Base-by-base conservation (phyloP, 2,113 vertebrate species). In the Mastomys natalensis region DNA sequence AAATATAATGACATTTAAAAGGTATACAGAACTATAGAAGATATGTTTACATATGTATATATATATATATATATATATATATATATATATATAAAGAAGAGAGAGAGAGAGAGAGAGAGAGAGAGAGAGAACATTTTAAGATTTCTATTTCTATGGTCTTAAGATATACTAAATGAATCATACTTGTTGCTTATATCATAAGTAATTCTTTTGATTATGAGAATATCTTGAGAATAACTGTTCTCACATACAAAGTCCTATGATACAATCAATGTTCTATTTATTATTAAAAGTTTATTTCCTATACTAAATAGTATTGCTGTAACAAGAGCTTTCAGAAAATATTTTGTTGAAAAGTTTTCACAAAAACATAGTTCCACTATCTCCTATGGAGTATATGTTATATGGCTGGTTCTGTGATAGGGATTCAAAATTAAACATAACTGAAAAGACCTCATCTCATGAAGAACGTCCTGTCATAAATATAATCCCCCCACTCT, bases 1-100 rank as follows among this genome's bases (percentile, higher is more conserved):
- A 89, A 80, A 51, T 91, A 89, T 3, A 89, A 94, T 26, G 55
- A 77, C 90, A 88, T 76, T 31, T 24, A 31, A 93, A 88, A 55
- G 70, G 68, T 48, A 21, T 15, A 24, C 55, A 58, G 2, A 6
- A 40, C 17, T 48, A 1, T 22, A 40, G 5, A 37, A 64, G 2
- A 45, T 31, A 21, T 3, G 7, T 87, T 70, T 53, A 73, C 13
- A 16, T 45, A 43, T 2, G 21, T 21, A 29, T 24, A n/a, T 13
- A 31, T 3, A 19, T 5, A 34, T 1, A 34, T 9, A 62, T 51
- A 51, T 5, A 51, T 51, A 51, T 5, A 51, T 51, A 51, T 5
- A 51, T 51, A 34, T 1, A 34, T 9, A 62, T 51, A 51, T 5
- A 51, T 51, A 51, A 7, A 51, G 6, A 8, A 51, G 0, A 51